Percentiles rank a stretch among this genome's conserved stretches.
phyloP scores from a whole-genome alignment of 2,113 vertebrate genomes.

The Salvelinus alpinus region DNA sequence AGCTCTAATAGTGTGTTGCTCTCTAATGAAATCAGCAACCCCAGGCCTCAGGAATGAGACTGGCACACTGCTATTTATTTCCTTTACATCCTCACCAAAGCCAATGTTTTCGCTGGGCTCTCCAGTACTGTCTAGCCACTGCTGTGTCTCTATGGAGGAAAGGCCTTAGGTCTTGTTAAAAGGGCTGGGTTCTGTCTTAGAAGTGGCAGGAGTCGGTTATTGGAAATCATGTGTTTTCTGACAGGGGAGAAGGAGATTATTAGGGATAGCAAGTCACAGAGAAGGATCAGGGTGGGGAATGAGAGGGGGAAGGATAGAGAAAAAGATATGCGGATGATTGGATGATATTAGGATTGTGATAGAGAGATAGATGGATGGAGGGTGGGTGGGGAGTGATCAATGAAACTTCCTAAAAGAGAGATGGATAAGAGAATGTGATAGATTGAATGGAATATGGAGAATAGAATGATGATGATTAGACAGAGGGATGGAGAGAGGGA shows the following conservation, averaged over 20 bases:
- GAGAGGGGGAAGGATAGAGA: neutral
- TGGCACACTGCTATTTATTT: slow-evolving; percentile 55
- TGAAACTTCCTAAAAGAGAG: neutral
- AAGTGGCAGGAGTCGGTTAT: neutral
- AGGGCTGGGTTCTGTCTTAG: slow-evolving; percentile 22
- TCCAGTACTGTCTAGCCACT: slow-evolving; percentile 32
- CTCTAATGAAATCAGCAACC: slow-evolving; percentile 75
- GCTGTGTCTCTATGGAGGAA: slow-evolving; percentile 14
- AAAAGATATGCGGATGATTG: neutral
- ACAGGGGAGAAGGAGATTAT: neutral
- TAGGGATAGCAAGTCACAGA: neutral
- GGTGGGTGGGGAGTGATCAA: neutral
- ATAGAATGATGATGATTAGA: slow-evolving; percentile 21
- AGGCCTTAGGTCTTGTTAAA: slow-evolving; percentile 57
- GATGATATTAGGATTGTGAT: neutral
- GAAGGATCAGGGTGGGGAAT: neutral
- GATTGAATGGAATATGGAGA: neutral
- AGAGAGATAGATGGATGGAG: neutral
- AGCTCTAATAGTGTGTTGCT: slow-evolving; percentile 67
- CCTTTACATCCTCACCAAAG: slow-evolving; percentile 44
- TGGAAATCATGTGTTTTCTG: neutral
- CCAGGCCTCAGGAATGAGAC: slow-evolving; percentile 69
- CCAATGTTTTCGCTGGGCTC: slow-evolving; percentile 50
- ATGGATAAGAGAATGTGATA: neutral
- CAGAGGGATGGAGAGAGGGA: neutral